These are phyloP conservation scores for Andricus quercusramuli DNA, from an alignment of 2,888 invertebrate genomes.

Conservation along the genomic window DNA sequence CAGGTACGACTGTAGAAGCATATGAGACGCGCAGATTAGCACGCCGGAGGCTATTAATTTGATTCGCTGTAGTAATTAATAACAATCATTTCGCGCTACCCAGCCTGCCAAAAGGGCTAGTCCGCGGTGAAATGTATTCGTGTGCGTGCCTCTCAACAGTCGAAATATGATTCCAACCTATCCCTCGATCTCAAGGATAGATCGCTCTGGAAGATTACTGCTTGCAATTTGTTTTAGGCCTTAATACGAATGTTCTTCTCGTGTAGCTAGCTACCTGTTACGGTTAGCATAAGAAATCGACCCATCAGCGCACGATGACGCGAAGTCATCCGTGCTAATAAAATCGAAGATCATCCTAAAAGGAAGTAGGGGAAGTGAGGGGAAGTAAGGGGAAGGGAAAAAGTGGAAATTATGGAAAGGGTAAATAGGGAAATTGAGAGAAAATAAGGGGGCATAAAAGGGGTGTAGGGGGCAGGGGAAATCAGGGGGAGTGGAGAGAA, in stretches of 20 bases:
- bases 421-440: no score
- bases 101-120: constrained; percentile 42
- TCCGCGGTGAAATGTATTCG: constrained; percentile 21
- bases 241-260: constrained; percentile 68
- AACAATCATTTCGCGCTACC: constrained; percentile 60
- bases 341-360: not conserved
- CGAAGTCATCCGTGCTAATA: constrained; percentile 16
- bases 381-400: no score
- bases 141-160: constrained; percentile 48
- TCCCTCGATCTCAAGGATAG: constrained; percentile 65
- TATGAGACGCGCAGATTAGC: constrained; percentile 31
- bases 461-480: no score
- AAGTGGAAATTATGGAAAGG: no score
- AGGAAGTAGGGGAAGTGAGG: no score
- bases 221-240: constrained; percentile 68
- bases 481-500: no score
- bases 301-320: constrained; percentile 24
- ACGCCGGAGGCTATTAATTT: constrained; percentile 35
- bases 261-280: constrained; percentile 63
- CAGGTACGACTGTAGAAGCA: constrained; percentile 1
- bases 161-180: constrained; percentile 69
- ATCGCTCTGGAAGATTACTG: constrained; percentile 67
- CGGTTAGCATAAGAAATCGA: constrained; percentile 50
- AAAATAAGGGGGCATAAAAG: no score
- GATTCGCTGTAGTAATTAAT: constrained; percentile 56